Evolutionary conservation across 2,113 vertebrate species (phyloP).

Genomic region (Melanocharis versteri): DNA sequence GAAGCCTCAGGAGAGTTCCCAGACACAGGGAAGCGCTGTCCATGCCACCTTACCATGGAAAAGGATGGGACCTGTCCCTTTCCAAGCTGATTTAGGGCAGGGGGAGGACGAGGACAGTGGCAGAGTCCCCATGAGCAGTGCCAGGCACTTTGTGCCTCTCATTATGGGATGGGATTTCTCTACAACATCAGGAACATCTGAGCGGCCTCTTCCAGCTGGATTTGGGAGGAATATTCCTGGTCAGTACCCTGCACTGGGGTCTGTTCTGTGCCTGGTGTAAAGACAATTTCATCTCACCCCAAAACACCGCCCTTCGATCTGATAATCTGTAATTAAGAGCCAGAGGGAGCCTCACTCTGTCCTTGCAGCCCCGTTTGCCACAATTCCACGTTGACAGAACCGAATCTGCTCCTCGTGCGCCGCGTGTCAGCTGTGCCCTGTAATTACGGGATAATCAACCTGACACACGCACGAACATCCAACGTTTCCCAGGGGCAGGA

Average conservation of each 20-base stretch:
- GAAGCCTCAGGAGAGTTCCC: neutral
- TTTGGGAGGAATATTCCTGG: neutral
- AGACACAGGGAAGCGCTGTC: rapidly evolving
- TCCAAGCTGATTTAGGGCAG: neutral
- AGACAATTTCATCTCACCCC: neutral
- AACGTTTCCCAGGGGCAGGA: neutral
- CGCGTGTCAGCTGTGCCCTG: neutral
- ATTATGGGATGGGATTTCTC: neutral
- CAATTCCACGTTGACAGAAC: rapidly evolving
- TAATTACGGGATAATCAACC: neutral
- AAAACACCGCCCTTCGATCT: neutral
- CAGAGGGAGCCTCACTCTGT: rapidly evolving
- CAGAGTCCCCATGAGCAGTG: neutral
- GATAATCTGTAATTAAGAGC: neutral
- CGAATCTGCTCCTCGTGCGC: neutral
- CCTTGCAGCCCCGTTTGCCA: neutral
- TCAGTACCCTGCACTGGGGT: rapidly evolving
- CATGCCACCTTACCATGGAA: rapidly evolving
- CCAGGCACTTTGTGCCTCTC: neutral
- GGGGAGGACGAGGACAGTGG: rapidly evolving
- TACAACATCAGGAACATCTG: neutral
- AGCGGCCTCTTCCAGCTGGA: neutral
- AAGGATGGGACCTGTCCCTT: neutral
- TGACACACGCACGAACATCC: neutral
- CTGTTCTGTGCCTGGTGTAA: neutral